Evolutionary conservation across 2,113 vertebrate genomes (phyloP), one percentile per base, ranked within the genome.

Genomic region (Egretta garzetta): DNA sequence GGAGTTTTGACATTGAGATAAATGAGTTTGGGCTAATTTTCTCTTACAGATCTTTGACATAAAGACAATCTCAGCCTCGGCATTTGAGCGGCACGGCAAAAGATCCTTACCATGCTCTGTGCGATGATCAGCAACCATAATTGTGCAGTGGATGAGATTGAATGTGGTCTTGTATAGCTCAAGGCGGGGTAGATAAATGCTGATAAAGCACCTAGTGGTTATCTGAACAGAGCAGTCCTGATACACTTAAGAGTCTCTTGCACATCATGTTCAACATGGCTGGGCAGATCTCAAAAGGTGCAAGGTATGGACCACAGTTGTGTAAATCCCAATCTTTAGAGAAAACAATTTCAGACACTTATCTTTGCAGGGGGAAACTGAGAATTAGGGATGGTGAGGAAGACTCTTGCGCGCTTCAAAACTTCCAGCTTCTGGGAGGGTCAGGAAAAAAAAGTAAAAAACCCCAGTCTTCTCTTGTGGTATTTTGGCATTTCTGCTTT

Each of bases 401-500:
- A 95, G 70, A 75, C 63, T 71, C 71, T 16, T 35, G 32, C 0
- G 23, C 0, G 0, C 96, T 95, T 93, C 81, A 80, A 85, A 96
- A 96, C 96, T 97, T 95, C 84, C 84, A 97, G 58, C 84, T 96
- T 96, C 77, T 97, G 93, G 89, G 95, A 96, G 95, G 96, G 93
- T 96, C 87, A 86, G 81, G 55, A 10, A 32, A 91, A 96, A 86
- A 90, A 80, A 89, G 21, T 24, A 33, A 93, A 89, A 95, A 89
- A 6, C 1, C 62, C 85, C 56, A 72, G 50, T 58, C 93, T 92
- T 97, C 93, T 97, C 84, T 96, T 95, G 93, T 97, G 97, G 96
- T 96, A 91, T 97, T 94, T 85, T 96, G 90, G 90, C 72, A 97
- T 94, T 96, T 96, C 88, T 97, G 93, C 95, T 95, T 95, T 97